Evolutionary conservation across 2,113 vertebrate genomes (phyloP).

Genomic region (Microcebus murinus): DNA sequence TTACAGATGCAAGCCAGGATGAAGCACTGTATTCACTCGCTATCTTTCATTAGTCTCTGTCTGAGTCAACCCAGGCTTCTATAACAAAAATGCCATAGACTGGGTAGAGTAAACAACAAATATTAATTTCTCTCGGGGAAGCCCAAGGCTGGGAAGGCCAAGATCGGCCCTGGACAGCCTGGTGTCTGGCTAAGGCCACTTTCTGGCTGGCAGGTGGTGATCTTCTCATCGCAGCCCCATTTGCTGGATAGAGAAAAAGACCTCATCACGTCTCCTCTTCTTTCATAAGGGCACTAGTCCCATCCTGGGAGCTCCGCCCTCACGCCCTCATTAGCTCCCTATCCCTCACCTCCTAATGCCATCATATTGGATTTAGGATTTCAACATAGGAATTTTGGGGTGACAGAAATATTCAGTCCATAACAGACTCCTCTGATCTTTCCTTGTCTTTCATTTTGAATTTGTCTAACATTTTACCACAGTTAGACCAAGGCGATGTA

Average conservation of each 20-base stretch:
- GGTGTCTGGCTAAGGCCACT: neutral
- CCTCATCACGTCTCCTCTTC: neutral
- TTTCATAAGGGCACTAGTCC: too few relatives aligned
- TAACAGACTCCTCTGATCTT: neutral
- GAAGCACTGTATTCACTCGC: neutral
- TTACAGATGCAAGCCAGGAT: neutral
- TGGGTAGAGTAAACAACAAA: neutral
- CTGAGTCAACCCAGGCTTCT: too few relatives aligned
- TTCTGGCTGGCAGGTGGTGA: neutral
- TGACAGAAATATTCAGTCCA: neutral
- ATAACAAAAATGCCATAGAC: neutral
- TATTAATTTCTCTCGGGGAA: neutral
- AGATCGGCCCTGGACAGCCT: neutral
- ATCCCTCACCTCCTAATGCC: too few relatives aligned
- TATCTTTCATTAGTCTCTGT: neutral
- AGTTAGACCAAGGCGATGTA: neutral
- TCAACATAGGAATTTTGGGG: too few relatives aligned
- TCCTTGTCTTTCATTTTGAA: neutral
- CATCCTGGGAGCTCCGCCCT: rapidly evolving
- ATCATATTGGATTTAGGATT: neutral
- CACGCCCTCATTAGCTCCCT: neutral
- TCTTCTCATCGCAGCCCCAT: neutral
- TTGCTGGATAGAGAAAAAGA: too few relatives aligned
- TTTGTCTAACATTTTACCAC: neutral
- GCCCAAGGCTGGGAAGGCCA: too few relatives aligned